phyloP scores from a whole-genome alignment of 2,888 invertebrate genomes.

The Tryphoninae sp. region DNA sequence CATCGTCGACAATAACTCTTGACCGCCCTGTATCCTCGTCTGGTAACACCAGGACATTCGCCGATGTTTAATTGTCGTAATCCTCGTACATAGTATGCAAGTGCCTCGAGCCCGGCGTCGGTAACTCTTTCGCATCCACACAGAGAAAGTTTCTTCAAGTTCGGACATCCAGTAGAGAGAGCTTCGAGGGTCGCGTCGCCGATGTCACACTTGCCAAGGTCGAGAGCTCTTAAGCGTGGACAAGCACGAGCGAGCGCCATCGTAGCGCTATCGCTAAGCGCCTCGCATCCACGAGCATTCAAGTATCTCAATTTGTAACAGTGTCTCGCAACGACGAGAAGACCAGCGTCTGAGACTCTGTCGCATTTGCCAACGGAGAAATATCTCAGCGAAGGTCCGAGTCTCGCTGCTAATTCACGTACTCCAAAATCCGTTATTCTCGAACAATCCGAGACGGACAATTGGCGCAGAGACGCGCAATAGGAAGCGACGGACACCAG shows the following conservation, averaged over 20 bases:
- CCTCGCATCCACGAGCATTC: slow-evolving; percentile 96
- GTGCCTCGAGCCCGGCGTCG: slow-evolving; percentile 92
- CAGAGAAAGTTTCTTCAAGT: slow-evolving; percentile 93
- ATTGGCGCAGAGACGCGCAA: slow-evolving; percentile 91
- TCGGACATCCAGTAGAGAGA: slow-evolving; percentile 94
- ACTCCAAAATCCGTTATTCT: slow-evolving; percentile 95
- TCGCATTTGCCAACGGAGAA: slow-evolving; percentile 97
- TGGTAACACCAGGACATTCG: slow-evolving; percentile 92
- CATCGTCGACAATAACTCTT: slow-evolving; percentile 96
- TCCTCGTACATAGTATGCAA: slow-evolving; percentile 94
- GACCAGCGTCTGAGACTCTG: slow-evolving; percentile 94
- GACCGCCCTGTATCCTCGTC: slow-evolving; percentile 94
- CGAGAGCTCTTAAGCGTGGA: slow-evolving; percentile 92
- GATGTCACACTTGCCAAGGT: slow-evolving; percentile 96
- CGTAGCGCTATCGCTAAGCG: slow-evolving; percentile 95
- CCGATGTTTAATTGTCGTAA: slow-evolving; percentile 96
- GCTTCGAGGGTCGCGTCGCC: slow-evolving; percentile 94
- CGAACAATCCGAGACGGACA: slow-evolving; percentile 95
- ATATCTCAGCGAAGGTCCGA: slow-evolving; percentile 94
- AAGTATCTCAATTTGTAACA: slow-evolving; percentile 95
- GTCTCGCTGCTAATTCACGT: slow-evolving; percentile 91
- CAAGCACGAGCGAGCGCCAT: slow-evolving; percentile 93
- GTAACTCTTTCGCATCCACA: slow-evolving; percentile 96
- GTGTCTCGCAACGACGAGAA: slow-evolving; percentile 92
- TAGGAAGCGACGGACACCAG: slow-evolving; percentile 96